Conservation (phyloP, 2,888 invertebrate species). For the Euproctis similis region DNA sequence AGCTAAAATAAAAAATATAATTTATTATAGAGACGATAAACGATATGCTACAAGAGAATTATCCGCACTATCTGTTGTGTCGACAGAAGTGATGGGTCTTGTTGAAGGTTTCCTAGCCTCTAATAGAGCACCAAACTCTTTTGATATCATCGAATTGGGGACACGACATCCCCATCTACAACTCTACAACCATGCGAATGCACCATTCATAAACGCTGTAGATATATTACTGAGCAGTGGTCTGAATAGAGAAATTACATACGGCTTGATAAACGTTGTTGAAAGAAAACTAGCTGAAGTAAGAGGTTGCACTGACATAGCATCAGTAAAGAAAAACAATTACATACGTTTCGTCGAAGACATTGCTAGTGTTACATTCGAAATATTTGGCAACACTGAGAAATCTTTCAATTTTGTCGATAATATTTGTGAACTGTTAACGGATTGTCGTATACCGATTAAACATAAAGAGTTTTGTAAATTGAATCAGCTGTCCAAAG, state of each 20-base stretch:
- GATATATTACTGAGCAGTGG: conserved; percentile 67
- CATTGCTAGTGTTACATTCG: conserved; percentile 65
- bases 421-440: conserved; percentile 59
- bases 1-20: conserved; percentile 68
- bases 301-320: conserved; percentile 52
- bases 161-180: conserved; percentile 64
- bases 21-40: conserved; percentile 59
- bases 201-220: conserved; percentile 67
- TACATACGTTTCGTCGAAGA: conserved; percentile 68
- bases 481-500: conserved; percentile 60
- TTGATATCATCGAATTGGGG: conserved; percentile 63
- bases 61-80: conserved; percentile 74
- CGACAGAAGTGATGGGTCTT: conserved; percentile 77
- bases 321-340: conserved; percentile 62
- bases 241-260: conserved; percentile 67
- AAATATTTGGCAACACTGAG: conserved; percentile 65
- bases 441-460: conserved; percentile 63
- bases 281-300: conserved; percentile 69
- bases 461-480: conserved; percentile 69
- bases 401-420: conserved; percentile 62
- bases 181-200: conserved; percentile 65
- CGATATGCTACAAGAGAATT: conserved; percentile 69
- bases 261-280: conserved; percentile 66
- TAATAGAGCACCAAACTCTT: conserved; percentile 64
- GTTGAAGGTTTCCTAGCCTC: conserved; percentile 76